These are phyloP conservation scores for Perognathus longimembris DNA, from an alignment of 2,113 vertebrate species.

Conservation along the genomic window DNA sequence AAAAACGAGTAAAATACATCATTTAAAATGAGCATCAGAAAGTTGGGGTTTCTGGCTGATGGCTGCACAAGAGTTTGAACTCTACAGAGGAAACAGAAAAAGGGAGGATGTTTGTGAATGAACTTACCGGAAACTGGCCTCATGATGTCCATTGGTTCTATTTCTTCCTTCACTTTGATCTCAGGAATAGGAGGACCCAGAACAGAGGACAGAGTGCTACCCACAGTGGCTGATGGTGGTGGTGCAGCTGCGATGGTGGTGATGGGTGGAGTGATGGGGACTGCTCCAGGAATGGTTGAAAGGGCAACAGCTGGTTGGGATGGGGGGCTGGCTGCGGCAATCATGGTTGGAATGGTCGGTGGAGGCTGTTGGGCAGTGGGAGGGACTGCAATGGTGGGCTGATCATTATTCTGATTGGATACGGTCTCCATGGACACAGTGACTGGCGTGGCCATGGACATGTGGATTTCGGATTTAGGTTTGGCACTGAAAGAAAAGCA, in stretches of 20 bases:
- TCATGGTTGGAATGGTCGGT: constrained; percentile 93
- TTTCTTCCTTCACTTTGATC: constrained; percentile 96
- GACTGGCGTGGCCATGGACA: constrained; percentile 93
- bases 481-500: constrained; percentile 89
- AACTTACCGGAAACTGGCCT: constrained; percentile 88
- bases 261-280: constrained; percentile 88
- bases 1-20: not conserved
- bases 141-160: constrained; percentile 92
- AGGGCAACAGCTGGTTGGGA: constrained; percentile 92
- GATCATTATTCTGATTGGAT: constrained; percentile 90
- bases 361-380: constrained; percentile 91
- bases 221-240: constrained; percentile 90
- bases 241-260: constrained; percentile 93
- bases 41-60: not conserved
- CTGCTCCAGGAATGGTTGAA: constrained; percentile 90
- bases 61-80: not conserved
- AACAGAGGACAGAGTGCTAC: constrained; percentile 89
- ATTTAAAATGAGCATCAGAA: not conserved
- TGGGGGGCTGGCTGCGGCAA: constrained; percentile 91
- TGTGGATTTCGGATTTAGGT: constrained; percentile 95
- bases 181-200: constrained; percentile 91
- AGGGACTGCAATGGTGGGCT: constrained; percentile 88
- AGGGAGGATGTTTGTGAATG: not conserved
- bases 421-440: constrained; percentile 93
- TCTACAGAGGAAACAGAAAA: not conserved